Conservation (phyloP, 2,797 vertebrate species). For the Myotis planiceps region DNA sequence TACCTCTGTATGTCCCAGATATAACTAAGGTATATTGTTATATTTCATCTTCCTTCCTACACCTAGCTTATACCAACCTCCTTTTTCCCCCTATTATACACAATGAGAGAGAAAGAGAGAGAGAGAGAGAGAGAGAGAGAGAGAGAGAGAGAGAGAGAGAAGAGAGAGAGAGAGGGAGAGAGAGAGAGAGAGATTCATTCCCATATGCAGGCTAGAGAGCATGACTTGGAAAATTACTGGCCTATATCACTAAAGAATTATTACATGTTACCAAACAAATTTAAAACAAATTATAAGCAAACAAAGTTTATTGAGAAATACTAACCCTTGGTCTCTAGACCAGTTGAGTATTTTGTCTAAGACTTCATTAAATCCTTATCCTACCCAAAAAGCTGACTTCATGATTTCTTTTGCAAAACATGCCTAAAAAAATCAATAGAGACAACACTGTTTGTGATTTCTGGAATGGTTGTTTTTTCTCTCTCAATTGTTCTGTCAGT, state of each 20-base stretch:
- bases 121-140: too few relatives aligned
- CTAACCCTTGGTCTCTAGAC: neutral
- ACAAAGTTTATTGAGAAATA: neutral
- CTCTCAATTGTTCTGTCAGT: neutral
- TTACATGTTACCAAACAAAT: neutral
- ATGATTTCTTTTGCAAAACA: neutral
- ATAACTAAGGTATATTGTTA: neutral
- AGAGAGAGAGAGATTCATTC: neutral
- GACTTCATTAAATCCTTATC: constrained; percentile 7
- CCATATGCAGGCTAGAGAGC: neutral
- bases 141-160: too few relatives aligned
- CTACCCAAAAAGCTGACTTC: neutral
- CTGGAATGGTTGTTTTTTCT: neutral
- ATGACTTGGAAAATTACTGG: neutral
- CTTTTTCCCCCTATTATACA: neutral
- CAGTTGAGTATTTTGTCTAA: constrained; percentile 27
- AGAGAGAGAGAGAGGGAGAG: neutral
- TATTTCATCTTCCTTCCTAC: neutral
- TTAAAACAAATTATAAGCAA: neutral
- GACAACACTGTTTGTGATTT: neutral
- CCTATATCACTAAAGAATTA: neutral
- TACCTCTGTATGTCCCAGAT: neutral
- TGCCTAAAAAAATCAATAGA: neutral
- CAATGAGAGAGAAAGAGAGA: neutral
- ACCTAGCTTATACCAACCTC: neutral